Percentiles rank a stretch among this genome's conserved stretches.
These are phyloP conservation scores for Todiramphus chloris DNA, from an alignment of 2,113 vertebrate species.

Conservation along the genomic window DNA sequence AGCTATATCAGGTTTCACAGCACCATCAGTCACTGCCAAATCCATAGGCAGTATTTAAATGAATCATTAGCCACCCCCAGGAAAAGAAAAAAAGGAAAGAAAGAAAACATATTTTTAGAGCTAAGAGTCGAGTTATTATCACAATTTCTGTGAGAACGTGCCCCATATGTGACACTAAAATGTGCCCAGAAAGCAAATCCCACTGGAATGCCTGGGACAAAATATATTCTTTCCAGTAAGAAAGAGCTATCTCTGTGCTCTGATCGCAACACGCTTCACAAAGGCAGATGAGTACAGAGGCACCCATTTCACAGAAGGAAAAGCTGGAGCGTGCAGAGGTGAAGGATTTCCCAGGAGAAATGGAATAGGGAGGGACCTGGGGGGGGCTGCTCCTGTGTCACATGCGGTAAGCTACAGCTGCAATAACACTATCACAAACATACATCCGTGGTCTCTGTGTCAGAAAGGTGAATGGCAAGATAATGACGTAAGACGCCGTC, in stretches of 20 bases:
- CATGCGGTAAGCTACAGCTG: not conserved
- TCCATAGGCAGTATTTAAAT: slow-evolving; percentile 41
- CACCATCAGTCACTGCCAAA: slow-evolving; percentile 56
- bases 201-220: not conserved
- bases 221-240: not conserved
- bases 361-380: not conserved
- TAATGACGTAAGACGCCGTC: not conserved
- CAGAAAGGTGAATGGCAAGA: not conserved
- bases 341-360: not conserved
- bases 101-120: not conserved
- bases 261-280: not conserved
- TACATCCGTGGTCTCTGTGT: not conserved
- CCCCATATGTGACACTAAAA: not conserved
- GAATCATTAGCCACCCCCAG: slow-evolving; percentile 30
- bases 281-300: not conserved
- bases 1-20: slow-evolving; percentile 59
- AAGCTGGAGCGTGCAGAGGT: not conserved
- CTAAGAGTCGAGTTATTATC: not conserved
- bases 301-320: not conserved
- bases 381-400: not conserved
- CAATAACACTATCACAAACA: accelerated
- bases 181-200: not conserved
- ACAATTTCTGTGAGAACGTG: not conserved
- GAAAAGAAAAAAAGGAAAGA: not conserved
- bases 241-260: not conserved